phyloP scores from a whole-genome alignment of 53 echinoderm and acorn worm species.

The Arbacia lixula region DNA sequence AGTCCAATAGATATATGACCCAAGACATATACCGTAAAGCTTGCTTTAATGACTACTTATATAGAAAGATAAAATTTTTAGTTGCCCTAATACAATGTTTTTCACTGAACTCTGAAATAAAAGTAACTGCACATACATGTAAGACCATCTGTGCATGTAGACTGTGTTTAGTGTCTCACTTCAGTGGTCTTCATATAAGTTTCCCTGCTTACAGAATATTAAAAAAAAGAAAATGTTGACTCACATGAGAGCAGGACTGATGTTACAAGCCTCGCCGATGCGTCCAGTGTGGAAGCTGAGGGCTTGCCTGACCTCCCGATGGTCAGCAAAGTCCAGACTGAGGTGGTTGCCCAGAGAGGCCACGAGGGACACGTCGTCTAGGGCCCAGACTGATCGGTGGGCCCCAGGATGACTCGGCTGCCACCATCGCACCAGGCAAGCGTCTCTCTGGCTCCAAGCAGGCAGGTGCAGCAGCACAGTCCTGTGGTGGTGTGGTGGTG shows the following conservation, averaged over 20 bases:
- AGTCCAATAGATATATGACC: too few species aligned
- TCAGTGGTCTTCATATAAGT: too few species aligned
- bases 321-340: conserved; percentile 77
- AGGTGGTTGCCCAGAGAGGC: conserved; percentile 74
- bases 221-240: too few species aligned
- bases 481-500: conserved; percentile 43
- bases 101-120: too few species aligned
- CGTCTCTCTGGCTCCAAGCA: conserved; percentile 34
- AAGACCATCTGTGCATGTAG: too few species aligned
- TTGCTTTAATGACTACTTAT: too few species aligned
- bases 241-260: conserved; percentile 50
- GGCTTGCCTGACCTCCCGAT: conserved; percentile 51
- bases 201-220: too few species aligned
- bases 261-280: conserved; percentile 73
- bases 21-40: too few species aligned
- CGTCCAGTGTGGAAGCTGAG: conserved; percentile 87
- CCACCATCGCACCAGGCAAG: conserved; percentile 88
- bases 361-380: conserved; percentile 77
- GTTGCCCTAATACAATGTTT: too few species aligned
- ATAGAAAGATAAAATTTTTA: too few species aligned
- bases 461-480: conserved; percentile 75
- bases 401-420: conserved; percentile 70
- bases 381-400: conserved; percentile 78
- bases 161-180: too few species aligned
- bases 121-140: too few species aligned